A percentile compares a stretch with the other conserved stretches of the same genome.
Evolutionary conservation across 2,888 invertebrate species (phyloP).

Genomic region (Ichneumoninae sp.): DNA sequence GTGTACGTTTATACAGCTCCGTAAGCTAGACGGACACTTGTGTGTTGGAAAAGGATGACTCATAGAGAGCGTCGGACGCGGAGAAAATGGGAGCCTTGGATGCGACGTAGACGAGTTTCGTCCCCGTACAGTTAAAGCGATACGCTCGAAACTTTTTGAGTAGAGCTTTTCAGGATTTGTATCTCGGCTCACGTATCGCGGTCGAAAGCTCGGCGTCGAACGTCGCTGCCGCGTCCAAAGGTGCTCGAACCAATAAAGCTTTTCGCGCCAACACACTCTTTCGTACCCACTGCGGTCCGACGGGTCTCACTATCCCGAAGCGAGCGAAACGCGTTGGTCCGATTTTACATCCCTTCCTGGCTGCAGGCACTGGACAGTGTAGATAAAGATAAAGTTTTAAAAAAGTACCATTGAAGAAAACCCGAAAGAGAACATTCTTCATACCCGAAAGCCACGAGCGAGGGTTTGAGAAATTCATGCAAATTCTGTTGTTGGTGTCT

Average conservation of each 20-base stretch:
- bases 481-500: not conserved
- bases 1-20: slow-evolving; percentile 37
- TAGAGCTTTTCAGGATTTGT: slow-evolving; percentile 61
- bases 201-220: slow-evolving; percentile 17
- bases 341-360: slow-evolving; percentile 7
- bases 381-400: not conserved
- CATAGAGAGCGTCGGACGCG: not conserved
- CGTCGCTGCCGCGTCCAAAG: slow-evolving; percentile 41
- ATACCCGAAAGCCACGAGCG: not conserved
- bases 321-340: slow-evolving; percentile 6
- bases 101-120: slow-evolving; percentile 30
- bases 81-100: slow-evolving; percentile 21
- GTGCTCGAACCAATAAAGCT: slow-evolving; percentile 50
- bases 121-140: slow-evolving; percentile 21
- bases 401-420: not conserved
- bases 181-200: slow-evolving; percentile 42
- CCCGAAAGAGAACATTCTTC: not conserved
- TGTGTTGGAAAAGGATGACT: slow-evolving; percentile 34
- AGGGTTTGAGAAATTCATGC: slow-evolving; percentile 3
- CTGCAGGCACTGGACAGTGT: not conserved
- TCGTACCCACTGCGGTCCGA: not conserved
- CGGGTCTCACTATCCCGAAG: not conserved
- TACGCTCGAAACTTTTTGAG: slow-evolving; percentile 54
- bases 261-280: slow-evolving; percentile 25
- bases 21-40: slow-evolving; percentile 16